Base-by-base conservation (phyloP, 2,113 vertebrate species). In the Hypomesus transpacificus region DNA sequence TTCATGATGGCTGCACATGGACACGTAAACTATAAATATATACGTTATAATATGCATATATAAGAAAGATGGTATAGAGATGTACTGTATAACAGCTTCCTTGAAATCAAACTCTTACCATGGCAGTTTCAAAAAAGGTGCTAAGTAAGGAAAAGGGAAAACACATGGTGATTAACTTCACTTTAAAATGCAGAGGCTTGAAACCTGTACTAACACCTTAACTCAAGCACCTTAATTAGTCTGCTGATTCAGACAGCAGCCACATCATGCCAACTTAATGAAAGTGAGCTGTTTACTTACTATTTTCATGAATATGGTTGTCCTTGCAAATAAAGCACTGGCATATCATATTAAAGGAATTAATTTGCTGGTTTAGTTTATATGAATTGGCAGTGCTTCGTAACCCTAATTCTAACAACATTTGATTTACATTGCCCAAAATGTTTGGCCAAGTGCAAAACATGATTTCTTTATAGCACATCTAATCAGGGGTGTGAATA, bases 191-290 rank as follows among this genome's bases (percentile, higher is more conserved):
- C 60, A 60, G 70, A 58, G 64, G 72, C 77, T 79, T 58, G 62
- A 77, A 68, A 66, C 13, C 21, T 80, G 70, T 69, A 82, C 68
- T 82, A 84, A 84, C 88, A 88, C 82, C 76, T 86, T 82, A 69
- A 80, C 83, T 80, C 74, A 75, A 70, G 69, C 46, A 24, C 51
- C 53, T 53, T 86, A 87, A 91, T 91, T 89, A 90, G 73, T 72
- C 76, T 68, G 81, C 70, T 70, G 77, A 68, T 52, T 75, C 74
- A 77, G 72, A 76, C 82, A 69, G 77, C 61, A 57, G 67, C 69
- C 2, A 34, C 67, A 58, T 86, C 70, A 74, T 75, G 83, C 69
- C 78, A 68, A 64, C 59, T 59, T 54, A 51, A 66, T 34, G 71
- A 34, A 75, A 70, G 13, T 3, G 6, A 82, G 69, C 14, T 0